Evolutionary conservation across 2,797 vertebrate species (phyloP).

Genomic region (Cirrhinus molitorella): DNA sequence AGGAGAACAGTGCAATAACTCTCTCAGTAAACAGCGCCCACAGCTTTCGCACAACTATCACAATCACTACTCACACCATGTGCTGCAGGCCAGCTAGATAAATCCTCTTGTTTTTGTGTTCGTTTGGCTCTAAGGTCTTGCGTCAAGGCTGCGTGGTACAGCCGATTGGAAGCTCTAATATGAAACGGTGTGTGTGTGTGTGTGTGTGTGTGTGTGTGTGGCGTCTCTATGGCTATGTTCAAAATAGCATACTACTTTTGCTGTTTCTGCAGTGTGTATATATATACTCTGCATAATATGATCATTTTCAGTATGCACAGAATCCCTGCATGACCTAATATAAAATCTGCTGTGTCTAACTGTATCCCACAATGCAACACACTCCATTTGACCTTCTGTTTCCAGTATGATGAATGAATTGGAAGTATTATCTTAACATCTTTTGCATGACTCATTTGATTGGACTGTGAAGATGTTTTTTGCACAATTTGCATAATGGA

Average conservation of each 20-base stretch:
- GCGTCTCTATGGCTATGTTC: not conserved
- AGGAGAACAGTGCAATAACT: constrained; percentile 34
- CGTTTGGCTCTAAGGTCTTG: constrained; percentile 18
- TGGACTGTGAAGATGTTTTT: not conserved
- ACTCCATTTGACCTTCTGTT: not conserved
- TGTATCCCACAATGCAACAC: not conserved
- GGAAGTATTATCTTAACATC: not conserved
- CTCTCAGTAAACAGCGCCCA: constrained; percentile 36
- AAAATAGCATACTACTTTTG: not conserved
- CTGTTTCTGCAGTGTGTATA: not conserved
- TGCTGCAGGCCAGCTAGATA: constrained; percentile 29
- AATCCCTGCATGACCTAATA: not conserved
- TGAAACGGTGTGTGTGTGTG: not conserved
- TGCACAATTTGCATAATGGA: not conserved
- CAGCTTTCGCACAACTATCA: constrained; percentile 18
- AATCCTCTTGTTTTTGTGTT: constrained; percentile 36
- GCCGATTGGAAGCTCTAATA: not conserved
- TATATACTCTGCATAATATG: not conserved
- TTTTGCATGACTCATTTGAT: constrained; percentile 20
- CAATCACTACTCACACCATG: constrained; percentile 27
- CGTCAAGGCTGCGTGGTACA: constrained; percentile 9
- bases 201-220: not conserved
- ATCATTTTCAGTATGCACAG: not conserved
- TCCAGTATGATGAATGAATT: not conserved
- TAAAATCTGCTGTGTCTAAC: constrained; percentile 14